These are phyloP conservation scores for Torymus tubicola DNA, from an alignment of 2,888 invertebrate species.

Conservation along the genomic window DNA sequence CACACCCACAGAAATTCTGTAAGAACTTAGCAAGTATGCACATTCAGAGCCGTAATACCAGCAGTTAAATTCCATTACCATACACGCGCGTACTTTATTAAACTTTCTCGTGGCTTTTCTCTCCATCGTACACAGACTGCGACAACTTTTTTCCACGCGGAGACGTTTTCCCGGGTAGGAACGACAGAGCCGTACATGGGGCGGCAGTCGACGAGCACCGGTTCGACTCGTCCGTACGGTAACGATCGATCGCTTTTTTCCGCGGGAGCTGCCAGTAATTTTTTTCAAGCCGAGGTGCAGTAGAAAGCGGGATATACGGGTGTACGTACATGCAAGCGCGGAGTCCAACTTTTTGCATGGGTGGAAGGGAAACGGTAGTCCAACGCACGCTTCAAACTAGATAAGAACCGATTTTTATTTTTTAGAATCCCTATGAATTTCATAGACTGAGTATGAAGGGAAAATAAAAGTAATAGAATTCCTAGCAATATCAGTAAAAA, in stretches of 20 bases:
- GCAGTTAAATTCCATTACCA: slow-evolving; percentile 18
- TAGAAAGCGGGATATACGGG: slow-evolving; percentile 15
- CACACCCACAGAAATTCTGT: no score
- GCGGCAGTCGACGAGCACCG: slow-evolving; percentile 22
- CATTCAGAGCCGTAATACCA: neutral
- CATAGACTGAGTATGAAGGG: no score
- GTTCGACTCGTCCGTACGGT: slow-evolving; percentile 51
- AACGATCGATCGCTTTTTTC: slow-evolving; percentile 40
- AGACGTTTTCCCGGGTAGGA: neutral
- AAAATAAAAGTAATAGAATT: no score
- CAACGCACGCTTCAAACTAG: no score
- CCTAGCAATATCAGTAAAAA: no score
- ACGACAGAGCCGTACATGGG: slow-evolving; percentile 36
- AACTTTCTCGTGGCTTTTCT: slow-evolving; percentile 40
- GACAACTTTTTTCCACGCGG: no score
- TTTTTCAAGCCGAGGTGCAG: slow-evolving; percentile 1
- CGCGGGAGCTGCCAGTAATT: neutral
- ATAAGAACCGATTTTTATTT: no score
- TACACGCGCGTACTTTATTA: slow-evolving; percentile 23
- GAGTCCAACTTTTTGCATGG: neutral
- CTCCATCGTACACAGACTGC: no score
- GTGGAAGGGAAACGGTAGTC: slow-evolving; percentile 5
- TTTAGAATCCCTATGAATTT: no score
- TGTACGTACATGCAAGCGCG: neutral
- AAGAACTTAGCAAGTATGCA: neutral